These are phyloP conservation scores for Platycnemis pennipes DNA, from an alignment of 2,888 invertebrate species.

Conservation along the genomic window DNA sequence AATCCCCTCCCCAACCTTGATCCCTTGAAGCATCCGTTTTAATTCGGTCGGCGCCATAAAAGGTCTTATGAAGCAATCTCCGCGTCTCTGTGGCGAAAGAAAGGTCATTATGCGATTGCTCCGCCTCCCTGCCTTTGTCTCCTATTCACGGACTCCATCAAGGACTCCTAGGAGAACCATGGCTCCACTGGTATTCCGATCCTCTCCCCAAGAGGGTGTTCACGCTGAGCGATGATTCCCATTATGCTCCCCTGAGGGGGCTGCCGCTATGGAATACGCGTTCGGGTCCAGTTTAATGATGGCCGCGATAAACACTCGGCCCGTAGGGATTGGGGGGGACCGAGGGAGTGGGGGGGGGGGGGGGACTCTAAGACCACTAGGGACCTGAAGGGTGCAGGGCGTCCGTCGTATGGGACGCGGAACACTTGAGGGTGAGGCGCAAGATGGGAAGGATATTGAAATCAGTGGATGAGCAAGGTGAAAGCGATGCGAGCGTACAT, in stretches of 20 bases:
- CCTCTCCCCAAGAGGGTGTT: neutral
- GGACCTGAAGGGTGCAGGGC: too few relatives aligned
- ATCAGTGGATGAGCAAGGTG: too few relatives aligned
- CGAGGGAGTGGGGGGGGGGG: too few relatives aligned
- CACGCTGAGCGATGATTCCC: neutral
- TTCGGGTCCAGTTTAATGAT: slow-evolving; percentile 15
- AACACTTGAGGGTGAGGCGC: neutral
- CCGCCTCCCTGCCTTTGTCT: neutral
- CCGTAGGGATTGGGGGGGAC: neutral
- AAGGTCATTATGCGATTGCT: slow-evolving; percentile 21
- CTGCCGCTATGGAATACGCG: neutral
- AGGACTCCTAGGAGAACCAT: neutral
- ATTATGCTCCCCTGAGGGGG: neutral
- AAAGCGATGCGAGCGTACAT: too few relatives aligned
- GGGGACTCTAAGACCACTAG: too few relatives aligned
- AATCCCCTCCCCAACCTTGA: neutral
- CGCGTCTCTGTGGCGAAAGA: slow-evolving; percentile 15
- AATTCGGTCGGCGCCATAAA: slow-evolving; percentile 33
- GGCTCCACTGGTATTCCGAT: neutral
- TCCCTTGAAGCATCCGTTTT: slow-evolving; percentile 6
- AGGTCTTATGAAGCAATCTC: slow-evolving; percentile 36
- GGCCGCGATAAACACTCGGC: slow-evolving; percentile 20
- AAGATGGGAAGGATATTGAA: neutral
- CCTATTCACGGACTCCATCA: neutral
- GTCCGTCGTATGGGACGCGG: too few relatives aligned